Evolutionary conservation across 2,888 invertebrate species (phyloP).

Genomic region (Epistrophella euchroma): DNA sequence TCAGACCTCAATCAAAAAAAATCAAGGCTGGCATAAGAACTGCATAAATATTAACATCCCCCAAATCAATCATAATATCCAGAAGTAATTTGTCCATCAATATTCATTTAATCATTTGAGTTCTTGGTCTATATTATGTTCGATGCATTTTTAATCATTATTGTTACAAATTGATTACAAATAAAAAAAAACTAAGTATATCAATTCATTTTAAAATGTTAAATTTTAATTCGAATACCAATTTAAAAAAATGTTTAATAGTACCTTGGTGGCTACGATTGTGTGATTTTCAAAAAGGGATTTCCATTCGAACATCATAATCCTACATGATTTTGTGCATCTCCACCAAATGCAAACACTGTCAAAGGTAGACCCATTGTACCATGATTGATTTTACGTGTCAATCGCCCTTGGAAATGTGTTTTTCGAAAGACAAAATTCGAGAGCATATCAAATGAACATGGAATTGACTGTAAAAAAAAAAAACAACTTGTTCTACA

Average conservation of each 20-base stretch:
- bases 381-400: constrained; percentile 19
- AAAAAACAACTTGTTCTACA: constrained; percentile 1
- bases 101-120: not conserved
- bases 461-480: not conserved
- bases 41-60: not conserved
- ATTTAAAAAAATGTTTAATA: not conserved
- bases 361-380: not conserved
- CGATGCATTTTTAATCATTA: not conserved
- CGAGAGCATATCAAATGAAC: not conserved
- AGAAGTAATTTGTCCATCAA: not conserved
- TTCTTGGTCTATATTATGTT: not conserved
- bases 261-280: not conserved
- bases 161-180: not conserved
- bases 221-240: not conserved
- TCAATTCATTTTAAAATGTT: not conserved
- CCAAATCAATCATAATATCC: not conserved
- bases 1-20: too few species aligned
- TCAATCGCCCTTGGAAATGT: not conserved
- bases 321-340: not conserved
- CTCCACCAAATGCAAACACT: not conserved
- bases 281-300: not conserved
- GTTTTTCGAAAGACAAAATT: too few species aligned
- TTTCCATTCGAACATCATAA: not conserved
- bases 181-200: too few species aligned
- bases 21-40: not conserved